Conservation (phyloP, 2,797 vertebrate species). For the Leptatherina wallacei region DNA sequence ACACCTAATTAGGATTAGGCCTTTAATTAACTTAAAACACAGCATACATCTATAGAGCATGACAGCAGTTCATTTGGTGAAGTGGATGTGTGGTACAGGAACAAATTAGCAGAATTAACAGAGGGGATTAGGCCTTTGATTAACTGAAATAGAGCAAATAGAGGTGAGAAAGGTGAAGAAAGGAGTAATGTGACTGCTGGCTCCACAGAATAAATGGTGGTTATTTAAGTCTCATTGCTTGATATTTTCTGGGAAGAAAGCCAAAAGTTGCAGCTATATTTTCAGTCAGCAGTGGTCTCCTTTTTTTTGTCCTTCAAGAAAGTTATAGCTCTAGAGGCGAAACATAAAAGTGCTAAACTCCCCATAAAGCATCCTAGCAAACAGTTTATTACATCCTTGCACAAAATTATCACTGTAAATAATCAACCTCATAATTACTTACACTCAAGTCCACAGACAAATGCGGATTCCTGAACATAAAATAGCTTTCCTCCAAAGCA, state of each 20-base stretch:
- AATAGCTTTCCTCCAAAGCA: too few relatives aligned
- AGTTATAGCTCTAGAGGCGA: not conserved
- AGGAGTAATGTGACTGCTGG: not conserved
- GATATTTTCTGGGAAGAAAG: constrained; percentile 65
- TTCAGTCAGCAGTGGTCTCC: constrained; percentile 9
- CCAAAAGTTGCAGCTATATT: constrained; percentile 45
- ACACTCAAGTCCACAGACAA: too few relatives aligned
- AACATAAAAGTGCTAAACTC: constrained; percentile 6
- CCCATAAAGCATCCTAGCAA: too few relatives aligned
- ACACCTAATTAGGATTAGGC: constrained; percentile 59
- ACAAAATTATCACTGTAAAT: too few relatives aligned
- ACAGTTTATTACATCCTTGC: too few relatives aligned
- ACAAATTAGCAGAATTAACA: constrained; percentile 58
- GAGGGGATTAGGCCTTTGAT: constrained; percentile 57
- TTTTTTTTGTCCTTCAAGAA: constrained; percentile 40
- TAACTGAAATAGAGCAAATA: constrained; percentile 57
- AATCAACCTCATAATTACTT: too few relatives aligned
- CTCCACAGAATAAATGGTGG: constrained; percentile 27
- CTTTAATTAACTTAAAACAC: constrained; percentile 58
- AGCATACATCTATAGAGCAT: constrained; percentile 29
- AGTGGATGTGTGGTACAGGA: constrained; percentile 47
- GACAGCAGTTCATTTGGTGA: constrained; percentile 34
- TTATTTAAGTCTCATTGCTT: constrained; percentile 42
- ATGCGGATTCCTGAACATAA: too few relatives aligned
- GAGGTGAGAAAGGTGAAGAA: constrained; percentile 53